phyloP scores from a whole-genome alignment of 2,113 vertebrate species.

The Calypte anna region DNA sequence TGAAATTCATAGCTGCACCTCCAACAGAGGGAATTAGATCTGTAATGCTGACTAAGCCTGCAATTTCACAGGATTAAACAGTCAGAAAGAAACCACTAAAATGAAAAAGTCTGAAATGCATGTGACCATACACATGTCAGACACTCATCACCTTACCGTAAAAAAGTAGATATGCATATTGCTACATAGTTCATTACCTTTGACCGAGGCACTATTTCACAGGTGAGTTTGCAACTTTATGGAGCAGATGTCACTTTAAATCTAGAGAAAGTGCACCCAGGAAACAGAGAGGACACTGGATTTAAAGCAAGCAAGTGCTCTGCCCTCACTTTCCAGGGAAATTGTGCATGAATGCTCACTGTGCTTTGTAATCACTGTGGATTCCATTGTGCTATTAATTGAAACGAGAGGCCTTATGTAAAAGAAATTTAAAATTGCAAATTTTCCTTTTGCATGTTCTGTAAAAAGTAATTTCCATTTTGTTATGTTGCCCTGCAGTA shows the following conservation, averaged over 20 bases:
- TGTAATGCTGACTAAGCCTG: conserved; percentile 12
- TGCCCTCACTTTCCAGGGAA: neutral
- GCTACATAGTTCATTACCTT: neutral
- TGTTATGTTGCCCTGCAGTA: neutral
- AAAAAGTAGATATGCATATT: neutral
- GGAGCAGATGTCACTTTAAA: conserved; percentile 11
- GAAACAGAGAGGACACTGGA: neutral
- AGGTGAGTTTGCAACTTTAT: neutral
- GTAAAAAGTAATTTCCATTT: conserved; percentile 8
- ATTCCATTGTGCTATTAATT: neutral
- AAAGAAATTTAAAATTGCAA: neutral
- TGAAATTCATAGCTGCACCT: neutral
- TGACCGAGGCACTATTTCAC: neutral
- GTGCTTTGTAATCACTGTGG: neutral
- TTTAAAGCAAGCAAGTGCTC: neutral
- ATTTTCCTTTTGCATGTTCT: neutral
- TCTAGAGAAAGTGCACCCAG: neutral
- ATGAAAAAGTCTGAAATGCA: neutral
- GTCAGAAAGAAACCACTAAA: neutral
- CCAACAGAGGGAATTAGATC: neutral
- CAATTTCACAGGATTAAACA: neutral
- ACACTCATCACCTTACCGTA: neutral
- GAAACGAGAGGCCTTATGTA: neutral
- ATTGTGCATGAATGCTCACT: neutral
- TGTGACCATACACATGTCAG: neutral